Conservation (phyloP, 2,888 invertebrate species). For the Drosophila tripunctata region DNA sequence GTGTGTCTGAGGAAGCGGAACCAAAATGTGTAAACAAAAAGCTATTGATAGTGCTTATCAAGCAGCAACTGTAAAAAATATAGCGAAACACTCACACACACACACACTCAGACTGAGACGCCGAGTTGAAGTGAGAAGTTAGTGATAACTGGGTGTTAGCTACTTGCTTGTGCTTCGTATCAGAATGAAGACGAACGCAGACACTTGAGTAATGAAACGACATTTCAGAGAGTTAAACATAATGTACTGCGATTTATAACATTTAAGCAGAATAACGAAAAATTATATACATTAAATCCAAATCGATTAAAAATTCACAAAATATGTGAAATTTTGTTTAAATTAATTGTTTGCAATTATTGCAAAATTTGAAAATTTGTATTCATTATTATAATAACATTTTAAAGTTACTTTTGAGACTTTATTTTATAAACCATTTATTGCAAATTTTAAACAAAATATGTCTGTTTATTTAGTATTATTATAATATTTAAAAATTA, state of each 20-base stretch:
- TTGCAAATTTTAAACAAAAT: too few relatives aligned
- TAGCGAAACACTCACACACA: conserved; percentile 6
- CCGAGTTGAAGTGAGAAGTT: conserved; percentile 36
- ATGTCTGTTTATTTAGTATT: too few relatives aligned
- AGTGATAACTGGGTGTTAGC: conserved; percentile 53
- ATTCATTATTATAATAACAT: too few relatives aligned
- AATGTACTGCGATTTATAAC: conserved; percentile 29
- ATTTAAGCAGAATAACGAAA: conserved; percentile 15
- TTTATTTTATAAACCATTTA: too few relatives aligned
- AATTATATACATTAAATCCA: neutral
- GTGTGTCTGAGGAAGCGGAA: conserved; percentile 17
- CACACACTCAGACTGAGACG: conserved; percentile 6
- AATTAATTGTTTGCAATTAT: neutral
- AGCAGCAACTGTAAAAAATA: conserved; percentile 29
- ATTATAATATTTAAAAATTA: too few relatives aligned
- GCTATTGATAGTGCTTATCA: conserved; percentile 64
- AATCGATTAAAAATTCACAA: neutral
- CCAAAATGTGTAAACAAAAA: conserved; percentile 48
- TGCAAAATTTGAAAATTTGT: too few relatives aligned
- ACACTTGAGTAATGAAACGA: conserved; percentile 34
- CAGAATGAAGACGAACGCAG: conserved; percentile 20
- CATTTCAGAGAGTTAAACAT: conserved; percentile 32
- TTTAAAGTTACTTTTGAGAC: neutral
- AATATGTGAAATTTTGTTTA: neutral
- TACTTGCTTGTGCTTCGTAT: conserved; percentile 14